Evolutionary conservation across 2,797 vertebrate species (phyloP), one percentile per base, ranked within the genome.

Genomic region (Gallinago stenura): DNA sequence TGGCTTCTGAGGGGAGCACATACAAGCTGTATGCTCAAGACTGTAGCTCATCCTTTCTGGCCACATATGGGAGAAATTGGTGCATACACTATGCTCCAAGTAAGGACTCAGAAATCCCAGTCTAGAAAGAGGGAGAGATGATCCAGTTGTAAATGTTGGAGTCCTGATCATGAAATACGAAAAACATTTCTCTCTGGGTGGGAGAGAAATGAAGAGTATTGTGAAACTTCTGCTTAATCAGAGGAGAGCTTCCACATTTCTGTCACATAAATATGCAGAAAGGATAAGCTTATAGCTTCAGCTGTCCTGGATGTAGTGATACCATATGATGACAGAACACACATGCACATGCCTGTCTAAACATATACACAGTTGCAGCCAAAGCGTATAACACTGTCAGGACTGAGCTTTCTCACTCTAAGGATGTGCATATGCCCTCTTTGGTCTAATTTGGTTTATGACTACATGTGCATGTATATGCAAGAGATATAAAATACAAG

Each of bases 281-380:
- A 90, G 83, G 30, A 88, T 94, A 83, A 94, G 61, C 75, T 65
- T 81, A 87, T 69, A 83, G 83, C 81, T 90, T 93, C 93, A 95
- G 83, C 94, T 93, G 81, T 90, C 90, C 78, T 81, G 46, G 85
- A 54, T 69, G 46, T 75, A 89, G 71, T 50, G 78, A 66, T 93
- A 66, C 75, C 71, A 71, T 93, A 77, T 60, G 93, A 95, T 96
- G 93, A 96, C 93, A 93, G 83, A 89, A 89, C 77, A 87, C 94
- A 93, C 64, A 92, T 58, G 90, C 66, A 68, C 39, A 62, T 30
- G 95, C 41, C 93, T 90, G 45, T 90, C 50, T 93, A 95, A 96
- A 94, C 60, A 80, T 84, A 94, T 50, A 97, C 72, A 77, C 68
- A 91, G 60, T 85, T 53, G 56, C 68, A 93, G 83, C 75, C 93